Percentiles rank a stretch among this genome's conserved stretches.
phyloP scores from a whole-genome alignment of 2,888 invertebrate genomes.

The Pogonocherus hispidulus region DNA sequence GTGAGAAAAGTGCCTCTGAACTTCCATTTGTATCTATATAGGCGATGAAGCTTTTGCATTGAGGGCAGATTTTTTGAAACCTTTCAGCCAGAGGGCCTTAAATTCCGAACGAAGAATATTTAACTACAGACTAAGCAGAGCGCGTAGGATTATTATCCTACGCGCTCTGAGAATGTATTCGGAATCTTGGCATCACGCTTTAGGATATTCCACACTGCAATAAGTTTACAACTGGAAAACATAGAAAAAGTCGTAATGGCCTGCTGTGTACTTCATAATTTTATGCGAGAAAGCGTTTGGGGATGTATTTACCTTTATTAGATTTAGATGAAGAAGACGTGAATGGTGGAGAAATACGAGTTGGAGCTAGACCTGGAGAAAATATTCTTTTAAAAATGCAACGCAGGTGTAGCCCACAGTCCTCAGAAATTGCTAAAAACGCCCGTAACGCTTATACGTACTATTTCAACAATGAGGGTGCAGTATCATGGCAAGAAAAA shows the following conservation, averaged over 20 bases:
- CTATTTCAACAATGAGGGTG: slow-evolving; percentile 39
- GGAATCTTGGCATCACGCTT: slow-evolving; percentile 42
- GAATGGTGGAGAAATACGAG: slow-evolving; percentile 26
- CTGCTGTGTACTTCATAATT: slow-evolving; percentile 46
- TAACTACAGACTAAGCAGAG: slow-evolving; percentile 9
- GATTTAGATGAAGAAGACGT: slow-evolving; percentile 41
- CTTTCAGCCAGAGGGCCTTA: not conserved
- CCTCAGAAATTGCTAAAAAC: slow-evolving; percentile 25
- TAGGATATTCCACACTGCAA: slow-evolving; percentile 51
- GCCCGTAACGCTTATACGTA: slow-evolving; percentile 32
- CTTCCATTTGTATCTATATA: not conserved
- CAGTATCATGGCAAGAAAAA: slow-evolving; percentile 26
- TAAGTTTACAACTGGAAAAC: slow-evolving; percentile 28
- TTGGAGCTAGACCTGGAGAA: slow-evolving; percentile 33
- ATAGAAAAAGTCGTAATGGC: slow-evolving; percentile 45
- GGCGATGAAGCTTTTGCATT: not conserved
- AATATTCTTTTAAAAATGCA: slow-evolving; percentile 25
- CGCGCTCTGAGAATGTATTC: not conserved
- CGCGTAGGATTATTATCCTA: slow-evolving; percentile 5
- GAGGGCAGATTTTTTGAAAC: not conserved
- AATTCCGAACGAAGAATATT: not conserved
- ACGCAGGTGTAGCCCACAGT: slow-evolving; percentile 31
- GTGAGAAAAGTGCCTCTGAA: not conserved
- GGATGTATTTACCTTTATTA: slow-evolving; percentile 20
- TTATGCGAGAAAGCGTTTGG: slow-evolving; percentile 35